Percentiles rank a stretch among this genome's conserved stretches.
Evolutionary conservation across 2,113 vertebrate genomes (phyloP).

Genomic region (Syngnathoides biaculeatus): DNA sequence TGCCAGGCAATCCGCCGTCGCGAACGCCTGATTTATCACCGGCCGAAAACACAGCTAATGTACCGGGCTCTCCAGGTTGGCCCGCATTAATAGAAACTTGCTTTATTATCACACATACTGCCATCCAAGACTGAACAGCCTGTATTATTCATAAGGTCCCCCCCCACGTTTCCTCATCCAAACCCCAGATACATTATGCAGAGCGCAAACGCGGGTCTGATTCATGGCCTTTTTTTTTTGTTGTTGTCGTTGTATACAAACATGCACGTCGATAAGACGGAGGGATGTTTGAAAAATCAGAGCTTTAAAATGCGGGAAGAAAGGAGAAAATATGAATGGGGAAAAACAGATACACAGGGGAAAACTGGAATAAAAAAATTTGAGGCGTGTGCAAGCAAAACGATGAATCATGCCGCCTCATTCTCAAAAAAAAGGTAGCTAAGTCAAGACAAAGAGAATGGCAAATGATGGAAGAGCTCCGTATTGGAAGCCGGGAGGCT

Average conservation of each 20-base stretch:
- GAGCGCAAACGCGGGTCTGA: constrained; percentile 86
- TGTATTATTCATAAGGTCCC: constrained; percentile 95
- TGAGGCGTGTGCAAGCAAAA: constrained; percentile 22
- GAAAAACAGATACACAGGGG: not conserved
- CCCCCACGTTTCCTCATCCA: constrained; percentile 67
- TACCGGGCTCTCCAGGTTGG: constrained; percentile 81
- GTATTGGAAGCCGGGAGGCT: constrained; percentile 22
- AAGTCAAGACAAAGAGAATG: constrained; percentile 53
- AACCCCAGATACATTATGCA: constrained; percentile 80
- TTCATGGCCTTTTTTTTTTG: constrained; percentile 81
- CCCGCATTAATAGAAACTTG: constrained; percentile 70
- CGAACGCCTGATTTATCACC: constrained; percentile 85
- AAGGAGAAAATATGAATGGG: not conserved
- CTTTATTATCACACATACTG: constrained; percentile 84
- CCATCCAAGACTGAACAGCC: constrained; percentile 74
- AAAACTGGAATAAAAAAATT: constrained; percentile 38
- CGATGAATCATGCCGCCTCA: constrained; percentile 48
- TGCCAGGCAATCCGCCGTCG: constrained; percentile 54
- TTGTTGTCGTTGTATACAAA: constrained; percentile 78
- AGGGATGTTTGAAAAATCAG: constrained; percentile 38
- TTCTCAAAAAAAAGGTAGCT: constrained; percentile 31
- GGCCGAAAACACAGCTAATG: constrained; percentile 83
- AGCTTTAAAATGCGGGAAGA: constrained; percentile 16
- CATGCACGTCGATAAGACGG: constrained; percentile 62
- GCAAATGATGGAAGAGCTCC: constrained; percentile 43